Percentiles rank a stretch among this genome's conserved stretches.
Conservation (phyloP, 2,797 vertebrate genomes). For the Helicolenus hilgendorfi region DNA sequence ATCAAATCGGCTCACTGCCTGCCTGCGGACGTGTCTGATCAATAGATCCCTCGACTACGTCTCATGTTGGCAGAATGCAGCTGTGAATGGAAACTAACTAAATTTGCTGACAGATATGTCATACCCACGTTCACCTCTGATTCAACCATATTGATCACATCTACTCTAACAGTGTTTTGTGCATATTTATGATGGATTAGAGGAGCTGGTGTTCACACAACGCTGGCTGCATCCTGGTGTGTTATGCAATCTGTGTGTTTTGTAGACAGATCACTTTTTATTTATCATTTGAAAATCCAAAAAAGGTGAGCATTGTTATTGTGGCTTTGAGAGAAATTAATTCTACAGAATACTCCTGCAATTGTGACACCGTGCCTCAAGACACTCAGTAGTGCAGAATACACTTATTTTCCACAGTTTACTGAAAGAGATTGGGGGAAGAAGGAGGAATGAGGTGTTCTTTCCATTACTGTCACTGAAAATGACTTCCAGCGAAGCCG, state of each 20-base stretch:
- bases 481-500: constrained; percentile 64
- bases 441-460: constrained; percentile 13
- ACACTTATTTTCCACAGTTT: constrained; percentile 58
- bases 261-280: not conserved
- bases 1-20: constrained; percentile 83
- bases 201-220: not conserved
- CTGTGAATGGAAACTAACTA: constrained; percentile 69
- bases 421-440: constrained; percentile 25
- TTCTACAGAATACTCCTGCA: not conserved
- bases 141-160: constrained; percentile 33
- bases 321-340: not conserved
- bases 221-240: not conserved
- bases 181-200: constrained; percentile 15
- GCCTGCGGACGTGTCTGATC: constrained; percentile 79
- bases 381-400: not conserved
- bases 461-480: constrained; percentile 67
- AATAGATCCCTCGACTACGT: constrained; percentile 71
- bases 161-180: constrained; percentile 7
- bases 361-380: constrained; percentile 17
- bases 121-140: constrained; percentile 30
- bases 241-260: constrained; percentile 40
- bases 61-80: constrained; percentile 59
- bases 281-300: constrained; percentile 17
- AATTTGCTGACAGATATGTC: constrained; percentile 53
- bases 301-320: not conserved